Evolutionary conservation across 37 sponge, comb jelly and placozoan genomes (phyloP).

Genomic region (Cladorhizidae sp.): DNA sequence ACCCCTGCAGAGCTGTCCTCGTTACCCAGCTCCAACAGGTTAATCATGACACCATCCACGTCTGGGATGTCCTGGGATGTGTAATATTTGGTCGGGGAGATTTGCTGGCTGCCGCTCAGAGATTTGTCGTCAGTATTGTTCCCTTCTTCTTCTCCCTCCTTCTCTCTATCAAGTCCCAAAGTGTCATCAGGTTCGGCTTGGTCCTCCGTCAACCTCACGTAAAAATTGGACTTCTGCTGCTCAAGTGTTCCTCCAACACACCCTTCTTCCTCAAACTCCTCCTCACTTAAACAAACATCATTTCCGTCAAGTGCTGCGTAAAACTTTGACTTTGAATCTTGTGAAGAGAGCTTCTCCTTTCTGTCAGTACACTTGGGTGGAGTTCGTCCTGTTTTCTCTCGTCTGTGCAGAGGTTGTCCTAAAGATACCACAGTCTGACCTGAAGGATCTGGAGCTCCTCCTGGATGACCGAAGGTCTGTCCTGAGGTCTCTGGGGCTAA

Average conservation of each 20-base stretch:
- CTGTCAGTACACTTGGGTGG: not conserved
- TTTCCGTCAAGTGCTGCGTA: not conserved
- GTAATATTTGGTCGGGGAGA: not conserved
- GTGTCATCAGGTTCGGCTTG: not conserved
- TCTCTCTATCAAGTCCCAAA: not conserved
- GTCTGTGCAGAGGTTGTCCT: too few species aligned
- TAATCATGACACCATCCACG: not conserved
- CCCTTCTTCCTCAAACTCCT: too few species aligned
- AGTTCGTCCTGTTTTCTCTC: too few species aligned
- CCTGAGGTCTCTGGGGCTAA: too few species aligned
- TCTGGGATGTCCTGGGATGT: not conserved
- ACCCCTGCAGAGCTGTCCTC: not conserved
- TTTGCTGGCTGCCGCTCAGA: not conserved
- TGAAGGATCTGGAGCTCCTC: too few species aligned
- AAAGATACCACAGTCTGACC: too few species aligned
- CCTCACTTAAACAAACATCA: not conserved
- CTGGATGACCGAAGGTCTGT: too few species aligned
- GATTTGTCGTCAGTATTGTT: not conserved
- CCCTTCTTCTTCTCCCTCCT: not conserved
- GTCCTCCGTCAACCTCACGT: too few species aligned
- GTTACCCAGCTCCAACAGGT: not conserved
- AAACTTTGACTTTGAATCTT: slow-evolving; percentile 1
- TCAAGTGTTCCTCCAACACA: too few species aligned
- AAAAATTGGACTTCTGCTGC: too few species aligned
- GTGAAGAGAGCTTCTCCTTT: not conserved